Evolutionary conservation across 2,888 invertebrate genomes (phyloP).

Genomic region (Theretra japonica): DNA sequence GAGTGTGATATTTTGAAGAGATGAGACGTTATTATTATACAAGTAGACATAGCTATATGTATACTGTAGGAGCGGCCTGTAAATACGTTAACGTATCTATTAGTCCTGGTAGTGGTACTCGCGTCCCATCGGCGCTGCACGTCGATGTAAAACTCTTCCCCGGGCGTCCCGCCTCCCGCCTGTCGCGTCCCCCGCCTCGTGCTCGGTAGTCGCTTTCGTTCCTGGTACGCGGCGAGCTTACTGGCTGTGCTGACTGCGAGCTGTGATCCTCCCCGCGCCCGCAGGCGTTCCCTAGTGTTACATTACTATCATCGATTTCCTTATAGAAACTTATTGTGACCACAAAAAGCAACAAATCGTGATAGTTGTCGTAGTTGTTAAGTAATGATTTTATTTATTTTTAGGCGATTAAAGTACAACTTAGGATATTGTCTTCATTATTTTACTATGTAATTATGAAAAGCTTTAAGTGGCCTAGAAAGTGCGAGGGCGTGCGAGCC

Average conservation of each 20-base stretch:
- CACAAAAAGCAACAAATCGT: slow-evolving; percentile 40
- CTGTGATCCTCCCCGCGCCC: slow-evolving; percentile 11
- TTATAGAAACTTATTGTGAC: slow-evolving; percentile 22
- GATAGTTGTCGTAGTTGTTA: slow-evolving; percentile 51
- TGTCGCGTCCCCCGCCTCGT: not conserved
- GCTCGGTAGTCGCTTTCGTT: not conserved
- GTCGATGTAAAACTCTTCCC: slow-evolving; percentile 24
- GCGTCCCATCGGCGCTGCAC: not conserved
- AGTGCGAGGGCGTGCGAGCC: slow-evolving; percentile 22
- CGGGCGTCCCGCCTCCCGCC: not conserved
- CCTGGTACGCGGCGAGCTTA: not conserved
- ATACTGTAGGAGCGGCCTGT: slow-evolving; percentile 44
- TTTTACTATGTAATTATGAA: slow-evolving; percentile 49
- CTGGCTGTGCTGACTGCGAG: slow-evolving; percentile 11
- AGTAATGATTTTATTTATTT: slow-evolving; percentile 69
- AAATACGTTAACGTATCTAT: slow-evolving; percentile 44
- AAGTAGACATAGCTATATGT: slow-evolving; percentile 44
- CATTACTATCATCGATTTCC: not conserved
- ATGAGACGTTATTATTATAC: slow-evolving; percentile 48
- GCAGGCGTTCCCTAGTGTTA: slow-evolving; percentile 33
- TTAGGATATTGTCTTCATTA: slow-evolving; percentile 55
- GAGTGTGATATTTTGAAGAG: slow-evolving; percentile 55
- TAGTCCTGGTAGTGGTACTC: slow-evolving; percentile 43
- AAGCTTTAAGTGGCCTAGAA: slow-evolving; percentile 60
- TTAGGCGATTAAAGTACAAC: slow-evolving; percentile 74